Evolutionary conservation across 1,140 invertebrate genomes (phyloP).

Genomic region (Cardiocondyla obscurior): DNA sequence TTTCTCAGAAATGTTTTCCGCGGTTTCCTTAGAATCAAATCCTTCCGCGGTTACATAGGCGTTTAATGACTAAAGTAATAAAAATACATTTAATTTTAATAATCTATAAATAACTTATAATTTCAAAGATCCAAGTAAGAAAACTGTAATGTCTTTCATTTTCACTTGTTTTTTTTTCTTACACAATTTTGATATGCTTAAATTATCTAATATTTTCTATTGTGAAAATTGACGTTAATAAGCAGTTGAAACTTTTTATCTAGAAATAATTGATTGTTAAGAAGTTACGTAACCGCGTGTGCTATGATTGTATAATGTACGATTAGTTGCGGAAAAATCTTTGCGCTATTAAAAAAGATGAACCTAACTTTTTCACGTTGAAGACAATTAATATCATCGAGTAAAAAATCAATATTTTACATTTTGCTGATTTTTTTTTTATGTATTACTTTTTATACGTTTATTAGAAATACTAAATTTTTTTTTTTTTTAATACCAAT

Average conservation of each 20-base stretch:
- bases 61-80: not conserved
- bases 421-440: not conserved
- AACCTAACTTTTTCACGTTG: not conserved
- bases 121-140: too few species aligned
- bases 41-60: not conserved
- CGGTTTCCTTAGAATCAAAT: constrained; percentile 28
- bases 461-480: not conserved
- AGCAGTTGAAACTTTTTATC: too few species aligned
- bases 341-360: not conserved
- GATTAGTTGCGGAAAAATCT: not conserved
- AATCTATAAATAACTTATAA: not conserved
- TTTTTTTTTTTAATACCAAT: not conserved
- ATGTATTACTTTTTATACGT: not conserved
- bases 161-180: too few species aligned
- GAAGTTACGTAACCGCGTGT: not conserved
- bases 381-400: not conserved
- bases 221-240: too few species aligned
- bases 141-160: too few species aligned
- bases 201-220: too few species aligned
- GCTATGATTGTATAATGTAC: not conserved
- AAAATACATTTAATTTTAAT: not conserved
- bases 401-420: not conserved
- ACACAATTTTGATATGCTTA: too few species aligned
- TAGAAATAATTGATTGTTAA: not conserved
- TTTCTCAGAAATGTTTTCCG: constrained; percentile 46